Percentiles rank a stretch among this genome's conserved stretches.
phyloP scores from a whole-genome alignment of 2,113 vertebrate genomes.

The Aspiorhynchus laticeps region DNA sequence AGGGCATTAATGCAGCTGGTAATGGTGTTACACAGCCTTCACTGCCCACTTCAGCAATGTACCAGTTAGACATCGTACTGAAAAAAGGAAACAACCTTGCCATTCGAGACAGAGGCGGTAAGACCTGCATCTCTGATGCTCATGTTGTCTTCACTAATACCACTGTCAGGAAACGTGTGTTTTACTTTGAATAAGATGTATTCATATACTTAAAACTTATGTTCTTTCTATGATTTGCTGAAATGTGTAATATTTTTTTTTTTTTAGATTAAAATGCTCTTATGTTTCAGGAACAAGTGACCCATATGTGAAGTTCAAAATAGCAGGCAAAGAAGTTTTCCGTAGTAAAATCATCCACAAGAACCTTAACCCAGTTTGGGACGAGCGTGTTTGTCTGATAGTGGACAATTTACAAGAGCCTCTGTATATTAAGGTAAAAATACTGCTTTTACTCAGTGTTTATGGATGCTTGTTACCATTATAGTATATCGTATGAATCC shows the following conservation, averaged over 20 bases:
- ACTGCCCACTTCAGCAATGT: constrained; percentile 75
- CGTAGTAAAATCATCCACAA: constrained; percentile 86
- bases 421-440: constrained; percentile 82
- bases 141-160: background rate
- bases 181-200: background rate
- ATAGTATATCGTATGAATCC: background rate
- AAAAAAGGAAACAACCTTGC: constrained; percentile 88
- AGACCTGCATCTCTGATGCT: background rate
- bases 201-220: background rate
- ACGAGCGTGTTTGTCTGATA: constrained; percentile 77
- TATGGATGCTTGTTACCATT: background rate
- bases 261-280: background rate
- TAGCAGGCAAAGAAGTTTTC: constrained; percentile 84
- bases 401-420: constrained; percentile 78
- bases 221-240: background rate
- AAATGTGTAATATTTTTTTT: background rate
- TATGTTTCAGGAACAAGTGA: constrained; percentile 82
- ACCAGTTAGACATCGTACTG: constrained; percentile 87
- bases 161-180: background rate
- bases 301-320: constrained; percentile 88
- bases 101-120: constrained; percentile 88
- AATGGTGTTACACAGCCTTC: constrained; percentile 72
- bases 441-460: background rate
- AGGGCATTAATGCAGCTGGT: constrained; percentile 72
- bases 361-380: constrained; percentile 88